phyloP scores from a whole-genome alignment of 2,888 invertebrate genomes.

The Apodemia duryi region DNA sequence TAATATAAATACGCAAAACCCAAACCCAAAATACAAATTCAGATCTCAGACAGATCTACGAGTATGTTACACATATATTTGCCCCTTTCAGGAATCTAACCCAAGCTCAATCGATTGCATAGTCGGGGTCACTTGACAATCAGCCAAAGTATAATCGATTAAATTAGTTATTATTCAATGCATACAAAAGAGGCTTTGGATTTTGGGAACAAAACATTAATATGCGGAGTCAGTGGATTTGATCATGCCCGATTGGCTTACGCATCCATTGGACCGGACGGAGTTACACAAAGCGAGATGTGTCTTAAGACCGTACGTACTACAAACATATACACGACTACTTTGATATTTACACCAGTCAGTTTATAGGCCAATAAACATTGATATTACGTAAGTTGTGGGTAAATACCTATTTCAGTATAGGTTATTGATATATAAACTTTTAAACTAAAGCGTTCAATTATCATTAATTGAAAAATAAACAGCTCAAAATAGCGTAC shows the following conservation, averaged over 20 bases:
- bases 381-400: not conserved
- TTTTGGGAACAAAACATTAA: conserved; percentile 1
- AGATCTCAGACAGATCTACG: too few relatives aligned
- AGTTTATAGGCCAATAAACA: conserved; percentile 30
- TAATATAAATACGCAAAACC: too few relatives aligned
- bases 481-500: too few relatives aligned
- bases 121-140: not conserved
- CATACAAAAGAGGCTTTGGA: not conserved
- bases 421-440: too few relatives aligned
- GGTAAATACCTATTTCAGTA: too few relatives aligned
- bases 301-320: conserved; percentile 19
- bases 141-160: not conserved
- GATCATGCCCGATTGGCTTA: conserved; percentile 20
- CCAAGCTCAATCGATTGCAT: not conserved
- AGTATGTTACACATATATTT: too few relatives aligned
- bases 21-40: too few relatives aligned
- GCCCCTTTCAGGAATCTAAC: too few relatives aligned
- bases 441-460: too few relatives aligned
- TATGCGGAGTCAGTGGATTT: conserved; percentile 2
- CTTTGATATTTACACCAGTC: conserved; percentile 16
- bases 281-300: conserved; percentile 20
- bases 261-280: conserved; percentile 21
- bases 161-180: not conserved
- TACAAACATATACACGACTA: not conserved
- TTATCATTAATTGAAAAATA: too few relatives aligned